Base-by-base conservation (phyloP, 2,797 vertebrate species). In the Hyperoplus immaculatus region DNA sequence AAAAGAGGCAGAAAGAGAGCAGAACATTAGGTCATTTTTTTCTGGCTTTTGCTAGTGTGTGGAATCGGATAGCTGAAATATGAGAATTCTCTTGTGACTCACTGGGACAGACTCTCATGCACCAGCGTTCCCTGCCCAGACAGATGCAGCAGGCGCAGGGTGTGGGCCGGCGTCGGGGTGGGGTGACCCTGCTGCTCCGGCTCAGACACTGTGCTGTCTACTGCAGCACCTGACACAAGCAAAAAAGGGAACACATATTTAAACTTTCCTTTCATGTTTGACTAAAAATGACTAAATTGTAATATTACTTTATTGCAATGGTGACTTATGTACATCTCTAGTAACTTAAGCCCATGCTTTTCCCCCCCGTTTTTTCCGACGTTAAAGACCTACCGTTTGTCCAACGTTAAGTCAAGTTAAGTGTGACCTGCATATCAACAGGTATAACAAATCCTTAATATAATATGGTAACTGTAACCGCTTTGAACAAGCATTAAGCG, bases 61-160 rank as follows among this genome's bases (percentile, higher is more conserved):
- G 1, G 5, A 21, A 51, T 1, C 6, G 14, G 29, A 11, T 0
- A 2, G 50, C 1, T 9, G 7, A 1, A 15, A 16, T 1, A 3
- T n/a, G 38, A 67, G 1, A 46, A 21, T 4, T 5, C 4, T 18
- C 0, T 0, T 0, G 45, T 1, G 47, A 75, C 98, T 96, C 93
- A 99, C 98, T 67, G 95, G 60, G 96, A 96, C 67, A 95, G 93
- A 90, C 94, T 95, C 42, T 97, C 94, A 82, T 96, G 95, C 58
- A 87, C 94, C 88, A 96, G 88, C 0, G 95, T 92, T 57, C 90
- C 91, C 85, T 98, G 97, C 57, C 97, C 98, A 29, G 98, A 99
- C 29, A 98, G 95, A 21, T 99, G 98, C 76, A 99, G 94, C 66
- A 99, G 90, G 0, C 88, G 93, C 70, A 99, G 93, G 62, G 92